A percentile compares a stretch with the other conserved stretches of the same genome.
Conservation (phyloP, 2,797 vertebrate genomes). For the Acestrorhynchus altus region DNA sequence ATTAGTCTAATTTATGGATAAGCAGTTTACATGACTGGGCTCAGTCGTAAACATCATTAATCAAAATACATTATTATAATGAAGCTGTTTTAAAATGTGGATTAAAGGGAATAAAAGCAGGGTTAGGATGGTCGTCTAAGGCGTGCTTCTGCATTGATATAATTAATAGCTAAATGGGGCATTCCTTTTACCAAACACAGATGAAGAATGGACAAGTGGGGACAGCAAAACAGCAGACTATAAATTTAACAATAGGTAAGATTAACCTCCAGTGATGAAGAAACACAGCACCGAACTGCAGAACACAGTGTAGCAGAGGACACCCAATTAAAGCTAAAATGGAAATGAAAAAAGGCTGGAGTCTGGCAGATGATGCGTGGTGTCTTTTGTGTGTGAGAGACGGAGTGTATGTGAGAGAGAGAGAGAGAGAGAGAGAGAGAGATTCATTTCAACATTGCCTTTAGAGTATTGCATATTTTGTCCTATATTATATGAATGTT, state of each 20-base stretch:
- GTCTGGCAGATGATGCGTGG: constrained; percentile 65
- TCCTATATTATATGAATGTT: background rate
- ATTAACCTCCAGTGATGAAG: constrained; percentile 73
- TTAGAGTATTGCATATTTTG: constrained; percentile 6
- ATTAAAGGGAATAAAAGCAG: constrained; percentile 81
- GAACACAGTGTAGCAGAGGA: constrained; percentile 60
- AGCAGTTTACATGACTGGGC: constrained; percentile 80
- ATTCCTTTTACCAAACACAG: constrained; percentile 70
- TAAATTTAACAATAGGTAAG: constrained; percentile 74
- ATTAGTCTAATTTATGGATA: constrained; percentile 84
- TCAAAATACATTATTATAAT: constrained; percentile 88
- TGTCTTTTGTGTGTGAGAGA: constrained; percentile 51
- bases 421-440: constrained; percentile 16
- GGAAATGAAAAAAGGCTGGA: constrained; percentile 62
- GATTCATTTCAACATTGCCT: background rate
- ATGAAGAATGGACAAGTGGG: constrained; percentile 67
- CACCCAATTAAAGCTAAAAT: constrained; percentile 69
- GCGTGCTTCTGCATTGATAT: constrained; percentile 69
- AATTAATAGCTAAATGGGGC: constrained; percentile 76
- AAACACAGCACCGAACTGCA: constrained; percentile 61
- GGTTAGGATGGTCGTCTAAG: constrained; percentile 71
- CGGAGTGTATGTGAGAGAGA: constrained; percentile 9
- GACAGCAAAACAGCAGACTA: constrained; percentile 64
- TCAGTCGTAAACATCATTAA: constrained; percentile 83
- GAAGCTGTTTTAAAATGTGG: constrained; percentile 85